Percentiles rank a stretch among this genome's conserved stretches.
Conservation (phyloP, 2,113 vertebrate species). For the Pseudorectes ferrugineus region DNA sequence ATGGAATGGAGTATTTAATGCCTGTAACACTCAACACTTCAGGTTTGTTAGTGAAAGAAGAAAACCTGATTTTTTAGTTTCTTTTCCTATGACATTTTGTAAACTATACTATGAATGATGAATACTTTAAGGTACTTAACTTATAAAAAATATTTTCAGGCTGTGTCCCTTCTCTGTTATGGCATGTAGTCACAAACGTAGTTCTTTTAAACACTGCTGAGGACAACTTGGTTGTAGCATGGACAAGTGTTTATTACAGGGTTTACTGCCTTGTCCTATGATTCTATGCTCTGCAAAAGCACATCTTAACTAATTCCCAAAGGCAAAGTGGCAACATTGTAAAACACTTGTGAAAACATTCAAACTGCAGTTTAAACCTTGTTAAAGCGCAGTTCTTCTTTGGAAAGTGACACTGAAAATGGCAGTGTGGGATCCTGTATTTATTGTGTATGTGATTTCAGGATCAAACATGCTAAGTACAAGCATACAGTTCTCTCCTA, state of each 20-base stretch:
- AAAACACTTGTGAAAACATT: conserved; percentile 52
- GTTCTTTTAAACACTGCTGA: conserved; percentile 19
- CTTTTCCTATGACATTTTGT: not conserved
- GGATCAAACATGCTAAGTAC: not conserved
- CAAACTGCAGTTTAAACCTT: conserved; percentile 52
- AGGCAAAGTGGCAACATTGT: conserved; percentile 58
- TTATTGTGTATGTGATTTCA: conserved; percentile 26
- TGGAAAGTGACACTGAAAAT: conserved; percentile 19
- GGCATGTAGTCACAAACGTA: not conserved
- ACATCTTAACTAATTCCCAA: conserved; percentile 64
- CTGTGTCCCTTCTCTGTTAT: not conserved
- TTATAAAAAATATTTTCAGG: not conserved
- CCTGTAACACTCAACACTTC: not conserved
- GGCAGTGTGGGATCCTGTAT: conserved; percentile 26
- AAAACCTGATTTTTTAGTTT: not conserved
- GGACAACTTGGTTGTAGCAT: conserved; percentile 24
- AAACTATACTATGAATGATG: not conserved
- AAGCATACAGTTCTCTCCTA: not conserved
- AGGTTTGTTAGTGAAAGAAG: not conserved
- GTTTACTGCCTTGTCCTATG: conserved; percentile 53
- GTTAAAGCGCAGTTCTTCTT: not conserved
- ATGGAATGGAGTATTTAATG: not conserved
- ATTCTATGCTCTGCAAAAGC: conserved; percentile 47
- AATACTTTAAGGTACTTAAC: not conserved
- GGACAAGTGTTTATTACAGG: conserved; percentile 64